phyloP scores from a whole-genome alignment of 1,140 invertebrate species.

The Penaeus chinensis region DNA sequence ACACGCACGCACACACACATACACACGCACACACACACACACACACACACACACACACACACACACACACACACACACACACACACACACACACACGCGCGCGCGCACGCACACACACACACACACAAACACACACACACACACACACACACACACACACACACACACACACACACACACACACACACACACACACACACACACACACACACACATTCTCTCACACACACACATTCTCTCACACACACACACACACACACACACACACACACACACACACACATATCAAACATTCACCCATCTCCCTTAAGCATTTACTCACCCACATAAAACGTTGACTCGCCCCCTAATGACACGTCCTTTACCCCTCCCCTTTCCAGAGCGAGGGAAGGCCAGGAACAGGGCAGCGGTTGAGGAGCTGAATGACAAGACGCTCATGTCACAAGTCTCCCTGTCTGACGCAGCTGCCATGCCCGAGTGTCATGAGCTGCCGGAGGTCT shows the following conservation, averaged over 20 bases:
- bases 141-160: too few species aligned
- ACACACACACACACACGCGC: neutral
- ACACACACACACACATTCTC: neutral
- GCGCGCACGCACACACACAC: too few species aligned
- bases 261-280: neutral
- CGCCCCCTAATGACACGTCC: too few species aligned
- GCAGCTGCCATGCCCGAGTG: constrained; percentile 46
- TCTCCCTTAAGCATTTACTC: too few species aligned
- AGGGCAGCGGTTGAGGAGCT: constrained; percentile 49
- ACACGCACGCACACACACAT: too few species aligned
- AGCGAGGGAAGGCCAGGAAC: constrained; percentile 41
- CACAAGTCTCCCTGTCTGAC: constrained; percentile 48
- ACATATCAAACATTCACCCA: too few species aligned
- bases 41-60: neutral
- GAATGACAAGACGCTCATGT: constrained; percentile 58
- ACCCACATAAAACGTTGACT: too few species aligned
- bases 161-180: too few species aligned
- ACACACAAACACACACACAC: too few species aligned
- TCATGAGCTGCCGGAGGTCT: constrained; percentile 55
- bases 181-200: neutral
- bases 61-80: too few species aligned
- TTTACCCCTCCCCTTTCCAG: neutral
- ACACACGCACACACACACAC: neutral
- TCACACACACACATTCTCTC: too few species aligned
- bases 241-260: too few species aligned